Base-by-base conservation (phyloP, 2,888 invertebrate species). In the Acanthosepion esculentum region DNA sequence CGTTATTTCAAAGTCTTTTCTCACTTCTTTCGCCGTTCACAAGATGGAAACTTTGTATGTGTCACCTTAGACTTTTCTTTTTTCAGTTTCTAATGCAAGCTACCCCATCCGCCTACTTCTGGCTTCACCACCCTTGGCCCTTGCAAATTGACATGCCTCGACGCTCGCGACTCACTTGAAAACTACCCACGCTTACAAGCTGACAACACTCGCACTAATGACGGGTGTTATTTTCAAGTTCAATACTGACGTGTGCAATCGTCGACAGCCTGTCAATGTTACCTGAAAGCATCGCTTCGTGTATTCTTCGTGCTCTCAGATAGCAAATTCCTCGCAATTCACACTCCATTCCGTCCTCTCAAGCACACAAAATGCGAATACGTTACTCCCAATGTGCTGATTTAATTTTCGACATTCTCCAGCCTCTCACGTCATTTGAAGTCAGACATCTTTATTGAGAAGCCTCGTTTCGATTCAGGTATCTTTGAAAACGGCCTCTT, bases 161-260 rank as follows among this genome's bases (percentile, higher is more conserved):
- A 78, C 78, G 10, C 78, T n/a, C 78, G 78, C n/a, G 78, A n/a
- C 78, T 78, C 78, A n/a, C n/a, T 78, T 29, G 78, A 78, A n/a
- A 78, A 78, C 78, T 78, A 10, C 3, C 15, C n/a, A 18, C 78
- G n/a, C 10, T 78, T 8, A n/a, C 12, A 78, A n/a, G n/a, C 78
- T 78, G n/a, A 78, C 78, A 78, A 78, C 78, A 10, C n/a, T 78
- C 78, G n/a, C 29, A 29, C 12, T 78, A 78, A 78, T 78, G 78
- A n/a, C n/a, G n/a, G 78, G n/a, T 78, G n/a, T n/a, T 78, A 78
- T 78, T 78, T 41, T 78, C 78, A 78, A 78, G 78, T 78, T n/a
- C n/a, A 12, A 12, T n/a, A n/a, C 10, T 78, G 78, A 78, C 78
- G n/a, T 78, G 10, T 78, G n/a, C n/a, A n/a, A 78, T 78, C 78